phyloP scores from a whole-genome alignment of 2,113 vertebrate species.

The Polypterus bichir region DNA sequence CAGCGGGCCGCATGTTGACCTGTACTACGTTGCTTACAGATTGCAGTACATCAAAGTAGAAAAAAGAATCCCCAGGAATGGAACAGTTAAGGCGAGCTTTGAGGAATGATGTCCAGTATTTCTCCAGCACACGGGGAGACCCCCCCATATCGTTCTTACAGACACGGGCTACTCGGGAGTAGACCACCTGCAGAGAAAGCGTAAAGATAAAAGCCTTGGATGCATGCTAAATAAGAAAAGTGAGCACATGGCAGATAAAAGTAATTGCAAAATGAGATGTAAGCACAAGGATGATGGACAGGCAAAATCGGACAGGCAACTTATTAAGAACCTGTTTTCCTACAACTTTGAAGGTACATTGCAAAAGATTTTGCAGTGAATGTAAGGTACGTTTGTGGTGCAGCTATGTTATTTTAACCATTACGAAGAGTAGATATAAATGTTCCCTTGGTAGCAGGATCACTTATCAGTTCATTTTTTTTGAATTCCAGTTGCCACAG shows the following conservation, averaged over 20 bases:
- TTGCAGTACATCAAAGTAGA: constrained; percentile 89
- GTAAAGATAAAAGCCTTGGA: neutral
- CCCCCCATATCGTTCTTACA: constrained; percentile 92
- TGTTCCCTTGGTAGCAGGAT: too few species aligned
- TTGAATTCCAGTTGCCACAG: too few species aligned
- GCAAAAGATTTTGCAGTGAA: too few species aligned
- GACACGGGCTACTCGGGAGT: constrained; percentile 81
- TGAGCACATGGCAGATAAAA: too few species aligned
- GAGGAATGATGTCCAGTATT: constrained; percentile 91
- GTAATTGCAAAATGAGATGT: neutral
- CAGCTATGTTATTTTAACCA: too few species aligned
- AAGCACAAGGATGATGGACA: neutral
- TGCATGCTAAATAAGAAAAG: neutral
- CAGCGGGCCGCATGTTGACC: constrained; percentile 60
- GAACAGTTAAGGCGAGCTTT: constrained; percentile 88
- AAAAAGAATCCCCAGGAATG: constrained; percentile 73
- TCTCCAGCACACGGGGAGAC: constrained; percentile 78
- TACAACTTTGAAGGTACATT: too few species aligned
- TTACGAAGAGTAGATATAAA: too few species aligned
- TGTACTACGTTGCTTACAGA: constrained; percentile 60
- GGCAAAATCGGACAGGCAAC: neutral
- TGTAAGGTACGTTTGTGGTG: too few species aligned
- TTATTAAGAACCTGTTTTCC: too few species aligned
- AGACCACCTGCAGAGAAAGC: constrained; percentile 56
- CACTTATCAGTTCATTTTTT: too few species aligned